Evolutionary conservation across 2,113 vertebrate genomes (phyloP), one percentile per base, ranked within the genome.

Genomic region (Nothobranchius furzeri): DNA sequence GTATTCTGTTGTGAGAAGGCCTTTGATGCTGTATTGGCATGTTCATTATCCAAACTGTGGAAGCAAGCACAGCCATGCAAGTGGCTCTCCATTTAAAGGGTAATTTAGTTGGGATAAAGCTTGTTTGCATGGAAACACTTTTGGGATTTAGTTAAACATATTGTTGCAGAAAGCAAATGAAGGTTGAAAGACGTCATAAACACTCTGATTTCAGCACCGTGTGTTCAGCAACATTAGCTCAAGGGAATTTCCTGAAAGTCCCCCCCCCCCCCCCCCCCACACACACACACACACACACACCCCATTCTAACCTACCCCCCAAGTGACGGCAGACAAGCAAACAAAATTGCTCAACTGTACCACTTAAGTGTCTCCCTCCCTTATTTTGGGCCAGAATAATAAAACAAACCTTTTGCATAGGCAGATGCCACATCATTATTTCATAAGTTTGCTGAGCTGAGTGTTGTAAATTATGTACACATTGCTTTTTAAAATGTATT

Each of bases 381-480:
- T 63, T 82, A 72, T 86, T 30, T 91, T 87, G 78, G 82, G 79
- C 60, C 59, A 71, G 84, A 85, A 88, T 87, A 82, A 91, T 87
- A 90, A 88, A 89, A 81, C 1, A 24, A 71, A 79, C 74, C 74
- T 73, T 84, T 87, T 68, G 64, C 76, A 65, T 85, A 89, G 89
- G 90, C 84, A 81, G 80, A 84, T 63, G 74, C 78, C 53, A 43
- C 89, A 90, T 92, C 83, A 90, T 91, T 92, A 93, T 90, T 92
- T 92, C 76, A 90, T 88, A 84, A 75, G 81, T 83, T 87, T 81
- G 70, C 77, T 62, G 69, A 75, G 81, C 73, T 75, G 78, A 75
- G 64, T n/a, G n/a, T 25, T 11, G 81, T 90, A 85, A 92, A 92
- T 91, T 83, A 93, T 92, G 90, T 85, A 87, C 53, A 70, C 77